phyloP scores from a whole-genome alignment of 1,140 invertebrate genomes.

The Tetramorium simillimum region DNA sequence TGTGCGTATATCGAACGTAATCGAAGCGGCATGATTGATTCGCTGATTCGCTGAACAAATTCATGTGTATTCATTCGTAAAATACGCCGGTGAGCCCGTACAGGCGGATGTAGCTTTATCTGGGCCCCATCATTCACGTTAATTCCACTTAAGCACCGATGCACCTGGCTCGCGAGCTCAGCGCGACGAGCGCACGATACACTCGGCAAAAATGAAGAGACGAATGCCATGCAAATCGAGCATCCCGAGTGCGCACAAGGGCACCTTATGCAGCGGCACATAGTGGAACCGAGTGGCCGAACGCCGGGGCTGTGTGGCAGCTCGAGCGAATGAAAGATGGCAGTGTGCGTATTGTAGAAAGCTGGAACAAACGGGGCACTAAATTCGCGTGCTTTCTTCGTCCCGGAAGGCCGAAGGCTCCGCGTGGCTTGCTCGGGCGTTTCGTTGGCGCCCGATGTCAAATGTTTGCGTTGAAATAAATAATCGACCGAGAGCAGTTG shows the following conservation, averaged over 20 bases:
- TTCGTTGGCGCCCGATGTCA: slow-evolving; percentile 52
- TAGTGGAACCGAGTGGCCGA: slow-evolving; percentile 54
- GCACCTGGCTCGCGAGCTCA: slow-evolving; percentile 57
- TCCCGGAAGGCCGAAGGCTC: slow-evolving; percentile 26
- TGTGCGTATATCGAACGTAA: slow-evolving; percentile 22
- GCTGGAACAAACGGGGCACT: slow-evolving; percentile 66
- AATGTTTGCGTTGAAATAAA: slow-evolving; percentile 8
- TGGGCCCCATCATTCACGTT: slow-evolving; percentile 58
- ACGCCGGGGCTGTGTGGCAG: background rate
- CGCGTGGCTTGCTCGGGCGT: slow-evolving; percentile 52
- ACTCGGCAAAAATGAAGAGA: slow-evolving; percentile 58
- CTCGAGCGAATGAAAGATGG: slow-evolving; percentile 68
- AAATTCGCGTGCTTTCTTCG: slow-evolving; percentile 70
- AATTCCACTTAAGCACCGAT: slow-evolving; percentile 62
- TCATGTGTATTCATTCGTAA: slow-evolving; percentile 47
- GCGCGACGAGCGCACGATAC: slow-evolving; percentile 23
- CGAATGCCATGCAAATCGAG: slow-evolving; percentile 69
- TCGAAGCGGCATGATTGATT: slow-evolving; percentile 55
- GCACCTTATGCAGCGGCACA: slow-evolving; percentile 58
- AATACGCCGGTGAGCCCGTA: slow-evolving; percentile 40
- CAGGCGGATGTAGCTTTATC: slow-evolving; percentile 47
- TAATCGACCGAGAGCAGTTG: background rate
- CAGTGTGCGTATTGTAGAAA: slow-evolving; percentile 60
- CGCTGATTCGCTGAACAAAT: slow-evolving; percentile 48
- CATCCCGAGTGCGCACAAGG: slow-evolving; percentile 63